Percentiles rank a stretch among this genome's conserved stretches.
Conservation (phyloP, 1,140 invertebrate species). For the Penaeus vannamei region DNA sequence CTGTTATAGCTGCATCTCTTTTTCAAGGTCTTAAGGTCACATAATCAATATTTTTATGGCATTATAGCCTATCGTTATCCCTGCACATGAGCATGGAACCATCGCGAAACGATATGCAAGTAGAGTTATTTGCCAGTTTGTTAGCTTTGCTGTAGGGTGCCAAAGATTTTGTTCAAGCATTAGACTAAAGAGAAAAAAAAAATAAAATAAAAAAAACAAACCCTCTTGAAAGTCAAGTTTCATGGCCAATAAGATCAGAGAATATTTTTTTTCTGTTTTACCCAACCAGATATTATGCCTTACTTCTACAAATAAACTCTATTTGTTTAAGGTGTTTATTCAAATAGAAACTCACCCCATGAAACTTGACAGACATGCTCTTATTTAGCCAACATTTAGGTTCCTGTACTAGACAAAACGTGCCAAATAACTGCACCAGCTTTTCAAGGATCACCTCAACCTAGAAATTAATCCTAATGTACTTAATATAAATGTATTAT, state of each 20-base stretch:
- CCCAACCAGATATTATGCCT: neutral
- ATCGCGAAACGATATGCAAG: constrained; percentile 66
- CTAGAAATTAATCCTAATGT: constrained; percentile 49
- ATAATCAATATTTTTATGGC: constrained; percentile 41
- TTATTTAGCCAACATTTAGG: constrained; percentile 50
- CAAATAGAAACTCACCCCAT: constrained; percentile 31
- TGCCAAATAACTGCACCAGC: constrained; percentile 57
- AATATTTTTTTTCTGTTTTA: neutral
- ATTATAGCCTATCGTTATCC: constrained; percentile 57
- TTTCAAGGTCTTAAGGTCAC: constrained; percentile 54
- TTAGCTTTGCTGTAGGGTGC: constrained; percentile 65
- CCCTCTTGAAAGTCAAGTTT: constrained; percentile 57
- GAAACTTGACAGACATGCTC: constrained; percentile 56
- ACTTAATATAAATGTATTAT: constrained; percentile 57
- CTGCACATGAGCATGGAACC: constrained; percentile 66
- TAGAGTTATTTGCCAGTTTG: constrained; percentile 64
- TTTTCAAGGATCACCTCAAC: constrained; percentile 60
- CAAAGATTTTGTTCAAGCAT: constrained; percentile 59
- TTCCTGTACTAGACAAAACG: constrained; percentile 52
- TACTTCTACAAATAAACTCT: neutral
- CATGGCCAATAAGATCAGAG: neutral
- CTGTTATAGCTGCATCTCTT: constrained; percentile 37
- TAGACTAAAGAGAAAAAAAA: constrained; percentile 22
- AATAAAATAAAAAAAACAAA: constrained; percentile 4
- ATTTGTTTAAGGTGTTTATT: neutral